These are phyloP conservation scores for Sebastes matsubarae DNA, from an alignment of 2,797 vertebrate species.

Conservation along the genomic window DNA sequence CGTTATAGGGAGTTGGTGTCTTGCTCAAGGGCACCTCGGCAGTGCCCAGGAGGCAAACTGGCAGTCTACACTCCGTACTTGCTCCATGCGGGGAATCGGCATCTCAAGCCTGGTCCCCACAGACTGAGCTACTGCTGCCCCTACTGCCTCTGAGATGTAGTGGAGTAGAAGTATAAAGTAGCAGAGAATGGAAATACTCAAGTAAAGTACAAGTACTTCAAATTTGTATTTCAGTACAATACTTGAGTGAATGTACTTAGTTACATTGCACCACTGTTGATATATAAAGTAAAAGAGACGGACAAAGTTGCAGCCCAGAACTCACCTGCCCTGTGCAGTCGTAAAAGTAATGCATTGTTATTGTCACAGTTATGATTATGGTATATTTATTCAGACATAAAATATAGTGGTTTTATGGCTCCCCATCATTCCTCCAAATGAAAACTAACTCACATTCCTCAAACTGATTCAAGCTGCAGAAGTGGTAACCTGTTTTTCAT, in stretches of 20 bases:
- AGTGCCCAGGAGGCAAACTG: too few species aligned
- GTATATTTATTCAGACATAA: not conserved
- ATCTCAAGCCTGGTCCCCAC: too few species aligned
- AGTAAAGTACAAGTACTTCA: not conserved
- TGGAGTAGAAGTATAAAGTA: not conserved
- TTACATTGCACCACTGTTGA: too few species aligned
- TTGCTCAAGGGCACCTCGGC: too few species aligned
- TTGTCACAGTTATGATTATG: not conserved
- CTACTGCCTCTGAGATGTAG: not conserved
- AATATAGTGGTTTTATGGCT: not conserved
- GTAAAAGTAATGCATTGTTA: not conserved
- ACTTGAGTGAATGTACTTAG: not conserved
- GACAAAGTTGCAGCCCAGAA: too few species aligned
- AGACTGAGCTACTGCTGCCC: too few species aligned
- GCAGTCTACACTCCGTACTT: too few species aligned
- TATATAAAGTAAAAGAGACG: too few species aligned
- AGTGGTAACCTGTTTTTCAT: not conserved
- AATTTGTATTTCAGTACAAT: not conserved
- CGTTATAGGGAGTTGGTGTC: too few species aligned
- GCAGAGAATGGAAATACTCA: too few species aligned
- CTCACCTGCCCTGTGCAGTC: too few species aligned
- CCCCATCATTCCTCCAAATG: not conserved
- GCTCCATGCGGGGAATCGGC: too few species aligned
- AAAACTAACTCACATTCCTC: not conserved
- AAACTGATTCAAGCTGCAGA: not conserved